phyloP scores from a whole-genome alignment of 2,797 vertebrate genomes.

The Spea hammondii region DNA sequence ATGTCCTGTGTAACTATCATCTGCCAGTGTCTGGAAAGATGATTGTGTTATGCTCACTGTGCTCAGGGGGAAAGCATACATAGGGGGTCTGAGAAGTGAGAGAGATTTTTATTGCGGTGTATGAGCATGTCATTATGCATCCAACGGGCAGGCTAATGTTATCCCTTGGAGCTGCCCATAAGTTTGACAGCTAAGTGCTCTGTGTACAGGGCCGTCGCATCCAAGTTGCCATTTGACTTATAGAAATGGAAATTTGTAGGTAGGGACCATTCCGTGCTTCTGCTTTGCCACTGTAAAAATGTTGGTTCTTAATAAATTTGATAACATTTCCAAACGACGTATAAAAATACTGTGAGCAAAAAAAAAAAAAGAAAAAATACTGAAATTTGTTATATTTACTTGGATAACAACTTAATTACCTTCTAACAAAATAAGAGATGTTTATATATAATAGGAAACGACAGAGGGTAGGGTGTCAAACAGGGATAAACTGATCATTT shows the following conservation, averaged over 20 bases:
- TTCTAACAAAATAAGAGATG: no score
- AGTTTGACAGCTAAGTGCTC: neutral
- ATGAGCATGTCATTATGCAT: constrained; percentile 18
- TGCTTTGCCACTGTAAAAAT: neutral
- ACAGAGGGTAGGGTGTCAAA: no score
- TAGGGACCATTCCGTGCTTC: neutral
- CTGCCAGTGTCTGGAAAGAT: constrained; percentile 25
- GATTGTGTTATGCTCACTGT: constrained; percentile 5
- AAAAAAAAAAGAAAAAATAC: no score
- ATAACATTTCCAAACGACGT: no score
- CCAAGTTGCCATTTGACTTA: constrained; percentile 1
- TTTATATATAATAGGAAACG: no score
- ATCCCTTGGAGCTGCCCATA: neutral
- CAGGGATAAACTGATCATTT: no score
- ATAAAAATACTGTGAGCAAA: no score
- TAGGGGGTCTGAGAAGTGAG: neutral
- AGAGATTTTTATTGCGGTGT: constrained; percentile 13
- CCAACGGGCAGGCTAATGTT: neutral
- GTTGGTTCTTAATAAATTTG: no score
- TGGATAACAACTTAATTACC: no score
- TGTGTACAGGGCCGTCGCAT: constrained; percentile 17
- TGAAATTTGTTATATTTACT: no score
- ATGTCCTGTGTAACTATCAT: constrained; percentile 28
- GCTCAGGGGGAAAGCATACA: neutral
- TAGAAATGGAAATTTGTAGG: neutral